phyloP scores from a whole-genome alignment of 2,797 vertebrate genomes.

The Moxostoma hubbsi region DNA sequence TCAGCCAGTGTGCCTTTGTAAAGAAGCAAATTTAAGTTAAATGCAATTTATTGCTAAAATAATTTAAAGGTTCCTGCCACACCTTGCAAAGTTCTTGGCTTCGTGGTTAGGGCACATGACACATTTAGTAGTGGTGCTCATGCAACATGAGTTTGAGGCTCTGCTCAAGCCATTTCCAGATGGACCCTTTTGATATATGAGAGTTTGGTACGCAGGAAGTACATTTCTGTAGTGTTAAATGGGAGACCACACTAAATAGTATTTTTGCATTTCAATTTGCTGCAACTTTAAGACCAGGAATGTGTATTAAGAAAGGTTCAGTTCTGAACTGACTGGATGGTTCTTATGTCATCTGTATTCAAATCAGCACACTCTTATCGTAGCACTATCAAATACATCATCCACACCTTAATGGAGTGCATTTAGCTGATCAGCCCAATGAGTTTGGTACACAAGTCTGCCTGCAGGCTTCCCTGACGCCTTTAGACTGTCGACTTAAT shows the following conservation, averaged over 20 bases:
- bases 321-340: too few species aligned
- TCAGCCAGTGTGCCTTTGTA: slow-evolving; percentile 25
- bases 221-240: too few species aligned
- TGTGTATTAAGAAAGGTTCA: too few species aligned
- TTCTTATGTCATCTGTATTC: slow-evolving; percentile 2
- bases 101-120: too few species aligned
- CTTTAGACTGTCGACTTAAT: slow-evolving; percentile 38
- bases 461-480: slow-evolving; percentile 20
- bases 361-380: background rate
- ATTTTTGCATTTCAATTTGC: too few species aligned
- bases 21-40: slow-evolving; percentile 26
- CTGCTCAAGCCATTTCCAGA: too few species aligned
- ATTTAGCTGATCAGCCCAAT: slow-evolving; percentile 36
- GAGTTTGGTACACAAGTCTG: slow-evolving; percentile 31
- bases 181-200: too few species aligned
- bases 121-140: too few species aligned
- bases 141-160: too few species aligned
- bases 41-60: slow-evolving; percentile 14
- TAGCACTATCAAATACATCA: slow-evolving; percentile 3
- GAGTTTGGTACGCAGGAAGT: too few species aligned
- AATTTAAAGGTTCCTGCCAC: slow-evolving; percentile 15
- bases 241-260: too few species aligned
- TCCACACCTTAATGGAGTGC: slow-evolving; percentile 13
- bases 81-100: slow-evolving; percentile 3
- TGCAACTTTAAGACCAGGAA: too few species aligned